These are phyloP conservation scores for Aphelocoma californica DNA, from an alignment of 2,797 vertebrate species.

Conservation along the genomic window DNA sequence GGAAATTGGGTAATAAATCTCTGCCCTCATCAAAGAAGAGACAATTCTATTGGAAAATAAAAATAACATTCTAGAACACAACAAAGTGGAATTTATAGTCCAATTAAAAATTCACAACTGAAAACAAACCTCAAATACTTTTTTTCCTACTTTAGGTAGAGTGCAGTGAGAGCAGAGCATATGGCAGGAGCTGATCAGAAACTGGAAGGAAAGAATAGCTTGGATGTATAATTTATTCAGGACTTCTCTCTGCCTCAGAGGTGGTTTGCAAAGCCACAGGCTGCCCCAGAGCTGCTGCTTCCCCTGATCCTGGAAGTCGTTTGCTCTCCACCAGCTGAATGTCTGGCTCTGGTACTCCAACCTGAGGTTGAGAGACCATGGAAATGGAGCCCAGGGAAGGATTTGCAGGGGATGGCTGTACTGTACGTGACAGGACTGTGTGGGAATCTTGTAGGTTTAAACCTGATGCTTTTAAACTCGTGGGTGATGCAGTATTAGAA, in stretches of 20 bases:
- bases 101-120: slow-evolving; percentile 21
- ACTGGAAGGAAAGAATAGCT: neutral
- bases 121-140: neutral
- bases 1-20: slow-evolving; percentile 62
- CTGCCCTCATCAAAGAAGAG: slow-evolving; percentile 52
- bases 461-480: rapidly evolving
- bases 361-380: rapidly evolving
- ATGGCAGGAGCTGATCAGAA: neutral
- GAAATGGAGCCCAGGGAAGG: neutral
- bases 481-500: neutral
- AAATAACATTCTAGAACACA: slow-evolving; percentile 45
- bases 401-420: rapidly evolving
- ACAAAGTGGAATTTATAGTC: slow-evolving; percentile 41
- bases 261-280: neutral
- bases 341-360: neutral
- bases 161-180: neutral
- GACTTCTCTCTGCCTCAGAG: neutral
- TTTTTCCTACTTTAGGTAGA: neutral
- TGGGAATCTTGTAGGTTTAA: neutral
- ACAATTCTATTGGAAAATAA: slow-evolving; percentile 67
- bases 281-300: neutral
- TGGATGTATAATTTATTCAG: neutral
- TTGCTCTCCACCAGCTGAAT: neutral
- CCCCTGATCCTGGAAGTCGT: rapidly evolving
- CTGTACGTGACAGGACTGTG: rapidly evolving